A percentile compares a stretch with the other conserved stretches of the same genome.
phyloP scores from a whole-genome alignment of 2,888 invertebrate genomes.

The Sarcophaga variegata region DNA sequence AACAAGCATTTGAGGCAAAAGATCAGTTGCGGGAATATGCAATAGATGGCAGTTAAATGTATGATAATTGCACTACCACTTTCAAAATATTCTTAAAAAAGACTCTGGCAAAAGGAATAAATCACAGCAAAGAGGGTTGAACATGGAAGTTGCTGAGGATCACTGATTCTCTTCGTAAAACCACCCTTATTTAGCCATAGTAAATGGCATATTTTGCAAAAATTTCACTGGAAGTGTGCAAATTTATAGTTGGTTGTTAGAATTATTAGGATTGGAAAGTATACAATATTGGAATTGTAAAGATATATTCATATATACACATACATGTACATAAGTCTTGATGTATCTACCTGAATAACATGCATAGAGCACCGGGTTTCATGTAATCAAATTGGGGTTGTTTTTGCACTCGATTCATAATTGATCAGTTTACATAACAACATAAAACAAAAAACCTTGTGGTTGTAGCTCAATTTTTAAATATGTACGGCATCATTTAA shows the following conservation, averaged over 20 bases:
- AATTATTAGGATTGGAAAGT: neutral
- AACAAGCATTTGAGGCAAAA: neutral
- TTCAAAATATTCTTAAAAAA: neutral
- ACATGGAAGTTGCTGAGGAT: neutral
- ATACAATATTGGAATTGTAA: conserved; percentile 74
- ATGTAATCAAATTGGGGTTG: no score
- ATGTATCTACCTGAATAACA: neutral
- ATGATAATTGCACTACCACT: conserved; percentile 42
- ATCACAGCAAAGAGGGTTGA: conserved; percentile 6
- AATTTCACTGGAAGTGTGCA: neutral
- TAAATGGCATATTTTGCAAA: neutral
- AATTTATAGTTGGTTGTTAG: conserved; percentile 36
- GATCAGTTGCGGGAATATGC: neutral
- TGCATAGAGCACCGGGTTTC: neutral
- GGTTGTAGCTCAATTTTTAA: no score
- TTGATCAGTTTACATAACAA: no score
- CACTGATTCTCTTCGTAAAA: neutral
- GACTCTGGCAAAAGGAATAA: neutral
- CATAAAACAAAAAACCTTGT: no score
- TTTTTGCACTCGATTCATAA: no score
- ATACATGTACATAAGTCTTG: neutral
- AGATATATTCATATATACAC: conserved; percentile 74
- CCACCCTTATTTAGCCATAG: conserved; percentile 32
- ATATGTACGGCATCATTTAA: no score
- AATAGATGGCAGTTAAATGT: conserved; percentile 52